These are phyloP conservation scores for Syrista parreyssii DNA, from an alignment of 2,888 invertebrate species.

Conservation along the genomic window DNA sequence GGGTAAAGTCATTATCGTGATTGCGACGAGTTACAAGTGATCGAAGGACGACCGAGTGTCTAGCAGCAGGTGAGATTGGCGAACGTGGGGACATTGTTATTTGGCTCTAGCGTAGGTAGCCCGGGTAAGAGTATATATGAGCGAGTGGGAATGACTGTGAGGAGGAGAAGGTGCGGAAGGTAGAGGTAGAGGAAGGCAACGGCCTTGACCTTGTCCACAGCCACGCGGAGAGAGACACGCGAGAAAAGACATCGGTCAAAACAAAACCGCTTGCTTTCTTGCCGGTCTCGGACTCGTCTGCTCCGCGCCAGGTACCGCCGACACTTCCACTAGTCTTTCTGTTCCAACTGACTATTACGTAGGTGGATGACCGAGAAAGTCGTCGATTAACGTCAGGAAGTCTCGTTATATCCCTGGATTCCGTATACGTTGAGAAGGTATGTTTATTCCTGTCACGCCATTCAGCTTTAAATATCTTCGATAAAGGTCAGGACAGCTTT, in stretches of 20 bases:
- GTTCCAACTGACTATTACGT: no score
- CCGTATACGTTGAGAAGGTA: no score
- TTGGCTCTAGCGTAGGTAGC: constrained; percentile 10
- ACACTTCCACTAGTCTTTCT: not conserved
- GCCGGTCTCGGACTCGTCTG: constrained; percentile 21
- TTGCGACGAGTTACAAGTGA: constrained; percentile 4
- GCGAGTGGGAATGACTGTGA: constrained; percentile 18
- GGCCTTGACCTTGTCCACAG: constrained; percentile 61
- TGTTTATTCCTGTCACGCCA: no score
- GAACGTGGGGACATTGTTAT: not conserved
- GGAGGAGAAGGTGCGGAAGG: constrained; percentile 39
- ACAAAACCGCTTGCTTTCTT: constrained; percentile 39
- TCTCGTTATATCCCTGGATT: no score
- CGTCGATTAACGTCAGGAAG: no score
- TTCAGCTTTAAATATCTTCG: no score
- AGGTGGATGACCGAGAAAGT: not conserved
- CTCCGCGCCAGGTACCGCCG: constrained; percentile 18
- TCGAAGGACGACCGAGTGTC: not conserved
- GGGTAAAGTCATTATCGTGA: not conserved
- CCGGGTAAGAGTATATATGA: constrained; percentile 28
- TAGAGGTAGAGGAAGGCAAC: constrained; percentile 53
- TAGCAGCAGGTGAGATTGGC: constrained; percentile 10
- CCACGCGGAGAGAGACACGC: constrained; percentile 35
- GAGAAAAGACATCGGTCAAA: constrained; percentile 44
- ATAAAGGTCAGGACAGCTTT: no score